Conservation (phyloP, 2,797 vertebrate species). For the Spatula clypeata region DNA sequence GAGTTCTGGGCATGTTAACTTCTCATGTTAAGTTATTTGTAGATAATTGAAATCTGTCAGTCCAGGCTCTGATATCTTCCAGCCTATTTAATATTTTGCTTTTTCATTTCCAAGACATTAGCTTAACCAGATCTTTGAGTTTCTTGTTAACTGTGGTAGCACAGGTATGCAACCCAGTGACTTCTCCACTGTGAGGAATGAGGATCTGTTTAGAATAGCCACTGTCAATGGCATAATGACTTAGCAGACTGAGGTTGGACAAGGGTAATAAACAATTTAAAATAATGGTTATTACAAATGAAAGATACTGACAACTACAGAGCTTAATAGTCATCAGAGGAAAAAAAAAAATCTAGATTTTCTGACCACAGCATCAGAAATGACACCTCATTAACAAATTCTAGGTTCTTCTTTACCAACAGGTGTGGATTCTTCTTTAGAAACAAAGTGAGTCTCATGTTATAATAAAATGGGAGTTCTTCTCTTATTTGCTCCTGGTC, state of each 20-base stretch:
- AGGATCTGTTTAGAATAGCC: background rate
- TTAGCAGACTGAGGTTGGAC: background rate
- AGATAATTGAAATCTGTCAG: background rate
- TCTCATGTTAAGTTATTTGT: background rate
- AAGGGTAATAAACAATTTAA: background rate
- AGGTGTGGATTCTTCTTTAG: background rate
- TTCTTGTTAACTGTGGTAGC: background rate
- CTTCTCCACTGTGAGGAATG: background rate
- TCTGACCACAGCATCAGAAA: background rate
- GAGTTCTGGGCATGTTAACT: background rate
- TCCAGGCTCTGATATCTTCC: background rate
- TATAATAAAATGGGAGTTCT: background rate
- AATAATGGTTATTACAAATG: background rate
- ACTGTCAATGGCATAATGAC: background rate
- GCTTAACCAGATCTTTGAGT: background rate
- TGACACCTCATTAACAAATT: background rate
- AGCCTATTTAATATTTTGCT: background rate
- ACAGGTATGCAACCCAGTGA: background rate
- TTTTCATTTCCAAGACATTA: background rate
- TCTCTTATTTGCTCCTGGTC: background rate
- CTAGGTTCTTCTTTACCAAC: background rate
- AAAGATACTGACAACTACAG: background rate
- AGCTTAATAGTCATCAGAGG: background rate
- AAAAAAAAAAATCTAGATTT: background rate
- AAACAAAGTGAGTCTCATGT: background rate